A percentile compares a stretch with the other conserved stretches of the same genome.
These are phyloP conservation scores for Tokudaia tokunoshimensis DNA, from an alignment of 2,797 vertebrate genomes.

Conservation along the genomic window DNA sequence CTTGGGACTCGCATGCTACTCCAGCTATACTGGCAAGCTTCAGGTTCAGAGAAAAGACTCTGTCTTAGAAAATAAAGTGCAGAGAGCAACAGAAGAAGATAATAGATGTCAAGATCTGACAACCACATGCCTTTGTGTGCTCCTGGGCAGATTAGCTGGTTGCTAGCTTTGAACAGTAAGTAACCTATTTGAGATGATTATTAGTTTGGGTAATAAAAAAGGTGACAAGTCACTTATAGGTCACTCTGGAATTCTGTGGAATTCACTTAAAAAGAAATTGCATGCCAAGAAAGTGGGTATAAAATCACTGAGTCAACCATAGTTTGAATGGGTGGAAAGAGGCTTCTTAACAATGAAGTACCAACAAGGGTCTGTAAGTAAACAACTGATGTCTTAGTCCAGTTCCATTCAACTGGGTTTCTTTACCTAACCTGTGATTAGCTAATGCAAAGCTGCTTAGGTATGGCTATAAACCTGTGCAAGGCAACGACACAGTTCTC, in stretches of 20 bases:
- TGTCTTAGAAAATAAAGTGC: neutral
- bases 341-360: neutral
- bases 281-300: neutral
- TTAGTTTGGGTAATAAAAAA: slow-evolving; percentile 5
- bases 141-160: neutral
- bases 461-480: neutral
- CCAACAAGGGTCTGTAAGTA: neutral
- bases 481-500: neutral
- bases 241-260: neutral
- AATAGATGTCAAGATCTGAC: neutral
- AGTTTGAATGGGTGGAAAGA: neutral
- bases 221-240: neutral
- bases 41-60: neutral
- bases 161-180: neutral
- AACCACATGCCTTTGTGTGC: neutral
- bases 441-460: neutral
- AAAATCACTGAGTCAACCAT: neutral
- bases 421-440: neutral
- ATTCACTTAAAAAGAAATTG: slow-evolving; percentile 11
- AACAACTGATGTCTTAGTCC: neutral
- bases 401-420: neutral
- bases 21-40: neutral
- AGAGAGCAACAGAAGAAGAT: neutral
- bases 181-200: neutral
- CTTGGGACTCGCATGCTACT: neutral